phyloP scores from a whole-genome alignment of 2,113 vertebrate genomes.

The Atlantisia rogersi region DNA sequence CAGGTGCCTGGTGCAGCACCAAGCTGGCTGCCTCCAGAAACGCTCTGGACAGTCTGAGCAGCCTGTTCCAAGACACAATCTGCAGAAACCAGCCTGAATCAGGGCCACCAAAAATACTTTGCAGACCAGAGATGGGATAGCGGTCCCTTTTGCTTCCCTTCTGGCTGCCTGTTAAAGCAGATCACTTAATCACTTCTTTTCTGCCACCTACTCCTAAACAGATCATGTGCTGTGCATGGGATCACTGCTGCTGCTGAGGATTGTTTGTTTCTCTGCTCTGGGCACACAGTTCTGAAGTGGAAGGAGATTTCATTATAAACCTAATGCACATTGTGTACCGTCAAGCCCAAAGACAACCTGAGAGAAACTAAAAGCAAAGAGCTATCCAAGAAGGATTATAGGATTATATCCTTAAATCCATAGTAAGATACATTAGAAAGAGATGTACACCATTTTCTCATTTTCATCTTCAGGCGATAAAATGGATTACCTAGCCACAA shows the following conservation, averaged over 20 bases:
- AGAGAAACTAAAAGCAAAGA: conserved; percentile 17
- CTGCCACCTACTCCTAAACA: not conserved
- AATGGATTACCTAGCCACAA: conserved; percentile 12
- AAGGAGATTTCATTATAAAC: conserved; percentile 1
- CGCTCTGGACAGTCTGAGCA: not conserved
- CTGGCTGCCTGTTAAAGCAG: not conserved
- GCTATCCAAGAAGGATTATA: conserved; percentile 1
- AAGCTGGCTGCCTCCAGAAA: not conserved
- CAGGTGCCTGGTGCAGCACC: not conserved
- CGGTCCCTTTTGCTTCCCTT: not conserved
- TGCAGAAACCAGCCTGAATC: not conserved
- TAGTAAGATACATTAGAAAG: not conserved
- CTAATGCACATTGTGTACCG: accelerated
- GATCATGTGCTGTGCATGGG: not conserved
- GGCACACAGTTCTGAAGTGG: not conserved
- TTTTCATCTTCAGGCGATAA: not conserved
- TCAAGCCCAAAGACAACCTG: not conserved
- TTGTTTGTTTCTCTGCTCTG: not conserved
- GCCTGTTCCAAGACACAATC: not conserved
- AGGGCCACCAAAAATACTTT: not conserved
- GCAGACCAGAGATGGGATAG: not conserved
- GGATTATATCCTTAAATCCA: conserved; percentile 35
- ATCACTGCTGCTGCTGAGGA: not conserved
- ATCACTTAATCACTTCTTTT: not conserved
- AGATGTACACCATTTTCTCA: not conserved